Evolutionary conservation across 2,113 vertebrate species (phyloP).

Genomic region (Lampris incognitus): DNA sequence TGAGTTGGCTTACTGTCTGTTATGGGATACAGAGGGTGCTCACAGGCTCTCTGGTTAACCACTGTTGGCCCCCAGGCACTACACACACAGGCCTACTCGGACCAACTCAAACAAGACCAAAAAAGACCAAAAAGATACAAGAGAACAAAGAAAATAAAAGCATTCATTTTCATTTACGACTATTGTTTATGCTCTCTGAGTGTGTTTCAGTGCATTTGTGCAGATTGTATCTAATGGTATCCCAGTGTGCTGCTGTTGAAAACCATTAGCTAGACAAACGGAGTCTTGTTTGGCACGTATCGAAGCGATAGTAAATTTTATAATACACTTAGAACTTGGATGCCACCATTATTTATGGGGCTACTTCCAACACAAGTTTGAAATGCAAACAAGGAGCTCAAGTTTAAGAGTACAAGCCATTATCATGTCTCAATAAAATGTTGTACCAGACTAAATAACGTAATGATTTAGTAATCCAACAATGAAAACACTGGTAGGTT

Average conservation of each 20-base stretch:
- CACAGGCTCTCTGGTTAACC: background rate
- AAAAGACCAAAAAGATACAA: slow-evolving; percentile 51
- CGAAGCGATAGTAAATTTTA: background rate
- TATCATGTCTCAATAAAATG: background rate
- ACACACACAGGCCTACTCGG: slow-evolving; percentile 12
- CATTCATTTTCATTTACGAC: slow-evolving; percentile 17
- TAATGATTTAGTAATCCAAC: background rate
- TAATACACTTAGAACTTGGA: slow-evolving; percentile 12
- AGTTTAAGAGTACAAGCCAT: slow-evolving; percentile 6
- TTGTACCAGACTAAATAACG: background rate
- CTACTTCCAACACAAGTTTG: background rate
- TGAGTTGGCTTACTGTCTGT: background rate
- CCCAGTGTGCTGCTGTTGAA: background rate
- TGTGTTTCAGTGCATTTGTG: background rate
- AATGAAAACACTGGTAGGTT: too few relatives aligned
- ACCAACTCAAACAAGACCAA: slow-evolving; percentile 25
- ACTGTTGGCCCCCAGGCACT: slow-evolving; percentile 18
- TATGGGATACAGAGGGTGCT: background rate
- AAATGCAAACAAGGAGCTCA: slow-evolving; percentile 25
- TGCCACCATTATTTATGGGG: background rate
- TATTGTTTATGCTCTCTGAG: slow-evolving; percentile 22
- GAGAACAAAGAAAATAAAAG: slow-evolving; percentile 50
- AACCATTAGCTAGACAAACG: background rate
- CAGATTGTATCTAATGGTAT: background rate
- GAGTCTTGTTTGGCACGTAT: background rate